Conservation (phyloP, 1,140 invertebrate genomes). For the Drosophila orena region DNA sequence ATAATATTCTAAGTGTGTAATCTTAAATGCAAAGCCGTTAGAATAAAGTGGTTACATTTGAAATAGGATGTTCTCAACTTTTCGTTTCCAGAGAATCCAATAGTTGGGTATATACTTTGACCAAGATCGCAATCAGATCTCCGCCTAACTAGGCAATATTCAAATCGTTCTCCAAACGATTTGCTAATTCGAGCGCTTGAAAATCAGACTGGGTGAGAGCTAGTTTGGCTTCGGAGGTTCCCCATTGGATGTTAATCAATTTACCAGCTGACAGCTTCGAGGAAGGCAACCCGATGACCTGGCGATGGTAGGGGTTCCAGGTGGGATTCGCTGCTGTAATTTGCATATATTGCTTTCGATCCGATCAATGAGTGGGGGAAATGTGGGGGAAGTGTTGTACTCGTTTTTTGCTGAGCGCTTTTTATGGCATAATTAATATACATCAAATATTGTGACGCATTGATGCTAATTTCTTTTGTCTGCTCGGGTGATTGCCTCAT, state of each 20-base stretch:
- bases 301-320: conserved; percentile 1
- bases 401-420: neutral
- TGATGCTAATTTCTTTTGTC: conserved; percentile 66
- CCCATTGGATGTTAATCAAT: conserved; percentile 26
- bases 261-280: conserved; percentile 41
- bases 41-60: no score
- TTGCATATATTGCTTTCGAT: conserved; percentile 50
- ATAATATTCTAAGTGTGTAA: no score
- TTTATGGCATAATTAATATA: conserved; percentile 69
- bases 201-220: conserved; percentile 38
- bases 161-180: conserved; percentile 35
- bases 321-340: conserved; percentile 11
- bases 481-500: conserved; percentile 63
- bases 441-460: conserved; percentile 74
- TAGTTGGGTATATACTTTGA: neutral
- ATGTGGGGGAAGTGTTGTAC: neutral
- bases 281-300: conserved; percentile 35
- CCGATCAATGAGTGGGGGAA: conserved; percentile 8
- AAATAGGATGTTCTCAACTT: no score
- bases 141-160: conserved; percentile 30
- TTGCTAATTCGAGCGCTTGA: conserved; percentile 21
- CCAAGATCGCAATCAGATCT: conserved; percentile 1
- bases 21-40: no score
- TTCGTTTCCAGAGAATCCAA: neutral
- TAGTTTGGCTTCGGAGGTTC: neutral